Base-by-base conservation (phyloP, 2,113 vertebrate genomes). In the Chelonoidis abingdonii region DNA sequence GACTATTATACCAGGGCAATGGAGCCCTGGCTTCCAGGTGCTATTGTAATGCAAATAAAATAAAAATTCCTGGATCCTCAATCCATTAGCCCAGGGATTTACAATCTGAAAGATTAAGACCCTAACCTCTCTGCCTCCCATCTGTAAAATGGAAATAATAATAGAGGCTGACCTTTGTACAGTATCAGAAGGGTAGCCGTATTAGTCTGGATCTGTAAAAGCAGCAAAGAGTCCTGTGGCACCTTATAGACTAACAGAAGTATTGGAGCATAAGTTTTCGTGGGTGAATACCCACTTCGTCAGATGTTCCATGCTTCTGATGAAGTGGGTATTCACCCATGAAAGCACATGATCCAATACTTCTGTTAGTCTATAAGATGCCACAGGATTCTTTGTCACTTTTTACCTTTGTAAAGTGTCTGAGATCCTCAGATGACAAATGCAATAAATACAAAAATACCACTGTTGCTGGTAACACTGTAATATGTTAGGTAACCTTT, bases 41-140 rank as follows among this genome's bases (percentile, higher is more conserved):
- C 41, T 76, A 12, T 41, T 24, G 38, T 41, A 75, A 75, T 4
- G 22, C 10, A 21, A 41, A 41, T 38, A 75, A 72, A 38, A 72
- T 72, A 87, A 87, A 41, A 87, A 84, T 50, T 85, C 21, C 16
- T 80, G 21, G 83, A 35, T 87, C 19, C 49, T 81, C 12, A 1
- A 1, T 9, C n/a, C 2, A 81, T 5, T 11, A 22, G 78, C 10
- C 25, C 87, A 24, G 25, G 24, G 41, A 65, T 87, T 76, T 10
- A 1, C 25, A 27, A 1, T 22, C 47, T n/a, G 21, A 1, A 52
- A 9, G 21, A 7, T 5, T 62, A 3, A 65, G 31, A 35, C 31
- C 14, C 31, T 12, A 27, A 57, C 5, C 56, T 57, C 25, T 27
- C 62, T 35, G 14, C 16, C 1, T 72, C 81, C 8, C 9, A 54